Evolutionary conservation across 2,888 invertebrate species (phyloP).

Genomic region (Meteorus colon): DNA sequence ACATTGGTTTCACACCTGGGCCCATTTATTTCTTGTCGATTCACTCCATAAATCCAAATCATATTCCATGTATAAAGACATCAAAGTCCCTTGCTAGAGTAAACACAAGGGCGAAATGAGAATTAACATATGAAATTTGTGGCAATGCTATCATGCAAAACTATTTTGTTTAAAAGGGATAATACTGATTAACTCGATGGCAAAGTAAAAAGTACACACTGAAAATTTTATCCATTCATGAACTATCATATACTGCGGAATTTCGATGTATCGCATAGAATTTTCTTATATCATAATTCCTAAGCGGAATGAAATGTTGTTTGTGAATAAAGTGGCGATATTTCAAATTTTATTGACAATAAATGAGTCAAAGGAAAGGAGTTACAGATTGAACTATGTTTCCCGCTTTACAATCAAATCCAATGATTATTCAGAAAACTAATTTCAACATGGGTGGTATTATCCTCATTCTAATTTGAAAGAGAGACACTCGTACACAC

Average conservation of each 20-base stretch:
- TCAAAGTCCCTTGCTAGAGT: neutral
- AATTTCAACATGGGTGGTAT: constrained; percentile 42
- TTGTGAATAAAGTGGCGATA: neutral
- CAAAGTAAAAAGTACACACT: too few relatives aligned
- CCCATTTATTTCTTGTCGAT: constrained; percentile 50
- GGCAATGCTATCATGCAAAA: too few relatives aligned
- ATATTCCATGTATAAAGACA: constrained; percentile 47
- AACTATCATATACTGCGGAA: too few relatives aligned
- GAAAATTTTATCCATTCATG: too few relatives aligned
- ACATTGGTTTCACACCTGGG: constrained; percentile 64
- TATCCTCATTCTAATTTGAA: constrained; percentile 27
- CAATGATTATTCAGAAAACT: neutral
- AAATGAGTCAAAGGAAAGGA: too few relatives aligned
- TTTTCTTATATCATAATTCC: neutral
- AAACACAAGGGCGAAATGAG: neutral
- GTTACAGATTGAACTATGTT: too few relatives aligned
- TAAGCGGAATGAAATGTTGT: neutral
- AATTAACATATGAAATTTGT: too few relatives aligned
- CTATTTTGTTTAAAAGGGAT: too few relatives aligned
- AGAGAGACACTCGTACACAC: constrained; percentile 11
- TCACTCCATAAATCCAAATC: constrained; percentile 67
- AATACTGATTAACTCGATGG: too few relatives aligned
- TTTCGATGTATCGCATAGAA: too few relatives aligned
- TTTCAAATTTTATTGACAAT: neutral
- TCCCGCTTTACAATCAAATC: too few relatives aligned